Evolutionary conservation across 2,113 vertebrate species (phyloP).

Genomic region (Clarias batrachus): DNA sequence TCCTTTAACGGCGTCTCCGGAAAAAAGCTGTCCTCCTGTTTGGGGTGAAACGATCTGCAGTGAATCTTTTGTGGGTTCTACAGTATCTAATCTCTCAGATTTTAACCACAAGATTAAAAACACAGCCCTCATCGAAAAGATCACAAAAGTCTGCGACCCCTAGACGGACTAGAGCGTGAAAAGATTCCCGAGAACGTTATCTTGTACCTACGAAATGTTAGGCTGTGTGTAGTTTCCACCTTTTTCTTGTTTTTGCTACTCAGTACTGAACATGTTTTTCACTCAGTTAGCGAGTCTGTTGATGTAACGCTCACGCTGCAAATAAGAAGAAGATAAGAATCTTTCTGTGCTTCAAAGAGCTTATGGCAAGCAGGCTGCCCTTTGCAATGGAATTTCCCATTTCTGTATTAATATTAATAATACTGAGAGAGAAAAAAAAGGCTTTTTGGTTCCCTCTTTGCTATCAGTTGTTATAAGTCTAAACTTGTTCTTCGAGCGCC

Average conservation of each 20-base stretch:
- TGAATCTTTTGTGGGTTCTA: not conserved
- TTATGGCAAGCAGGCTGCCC: not conserved
- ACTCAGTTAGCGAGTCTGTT: not conserved
- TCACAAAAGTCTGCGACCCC: not conserved
- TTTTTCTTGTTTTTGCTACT: not conserved
- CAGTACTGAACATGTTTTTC: not conserved
- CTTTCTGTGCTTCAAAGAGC: not conserved
- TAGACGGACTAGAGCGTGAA: not conserved
- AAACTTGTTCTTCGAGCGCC: not conserved
- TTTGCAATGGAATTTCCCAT: slow-evolving; percentile 8
- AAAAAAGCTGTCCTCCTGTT: not conserved
- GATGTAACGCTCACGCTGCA: not conserved
- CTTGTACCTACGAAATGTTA: not conserved
- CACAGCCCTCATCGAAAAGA: not conserved
- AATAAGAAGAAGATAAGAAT: not conserved
- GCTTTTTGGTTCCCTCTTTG: not conserved
- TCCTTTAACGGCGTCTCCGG: not conserved
- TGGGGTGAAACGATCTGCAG: not conserved
- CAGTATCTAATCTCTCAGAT: not conserved
- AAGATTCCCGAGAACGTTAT: not conserved
- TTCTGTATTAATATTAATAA: slow-evolving; percentile 21
- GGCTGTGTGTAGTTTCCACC: not conserved
- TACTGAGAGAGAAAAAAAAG: not conserved
- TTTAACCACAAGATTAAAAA: not conserved
- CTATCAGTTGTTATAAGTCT: not conserved